Percentiles rank a stretch among this genome's conserved stretches.
Evolutionary conservation across 2,113 vertebrate species (phyloP).

Genomic region (Fulica atra): DNA sequence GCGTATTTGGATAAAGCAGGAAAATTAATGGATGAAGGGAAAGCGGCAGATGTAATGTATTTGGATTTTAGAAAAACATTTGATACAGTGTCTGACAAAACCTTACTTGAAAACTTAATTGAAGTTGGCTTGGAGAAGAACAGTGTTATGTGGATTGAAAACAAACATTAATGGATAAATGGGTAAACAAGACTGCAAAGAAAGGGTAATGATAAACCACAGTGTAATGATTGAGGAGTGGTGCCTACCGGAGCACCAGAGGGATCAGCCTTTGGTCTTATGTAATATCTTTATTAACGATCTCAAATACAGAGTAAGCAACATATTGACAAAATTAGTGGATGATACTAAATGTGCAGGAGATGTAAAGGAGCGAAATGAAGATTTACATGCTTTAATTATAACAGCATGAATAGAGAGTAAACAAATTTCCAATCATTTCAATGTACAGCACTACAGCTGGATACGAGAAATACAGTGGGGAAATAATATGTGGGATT

Average conservation of each 20-base stretch:
- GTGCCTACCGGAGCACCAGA: background rate
- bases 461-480: background rate
- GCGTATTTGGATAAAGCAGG: background rate
- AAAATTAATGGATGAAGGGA: conserved; percentile 4
- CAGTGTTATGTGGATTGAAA: background rate
- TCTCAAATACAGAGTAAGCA: background rate
- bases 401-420: background rate
- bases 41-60: background rate
- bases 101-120: conserved; percentile 22
- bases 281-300: background rate
- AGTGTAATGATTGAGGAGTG: background rate
- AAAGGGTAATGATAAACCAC: background rate
- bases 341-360: background rate
- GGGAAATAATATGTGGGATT: background rate
- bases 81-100: conserved; percentile 15
- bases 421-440: background rate
- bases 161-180: conserved; percentile 26
- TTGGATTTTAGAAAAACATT: conserved; percentile 30
- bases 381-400: background rate
- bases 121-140: conserved; percentile 4
- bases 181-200: background rate
- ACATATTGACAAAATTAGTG: background rate
- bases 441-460: background rate
- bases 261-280: background rate
- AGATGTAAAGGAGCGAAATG: background rate